Percentiles rank a stretch among this genome's conserved stretches.
Conservation (phyloP, 2,113 vertebrate species). For the Syrrhaptes paradoxus region DNA sequence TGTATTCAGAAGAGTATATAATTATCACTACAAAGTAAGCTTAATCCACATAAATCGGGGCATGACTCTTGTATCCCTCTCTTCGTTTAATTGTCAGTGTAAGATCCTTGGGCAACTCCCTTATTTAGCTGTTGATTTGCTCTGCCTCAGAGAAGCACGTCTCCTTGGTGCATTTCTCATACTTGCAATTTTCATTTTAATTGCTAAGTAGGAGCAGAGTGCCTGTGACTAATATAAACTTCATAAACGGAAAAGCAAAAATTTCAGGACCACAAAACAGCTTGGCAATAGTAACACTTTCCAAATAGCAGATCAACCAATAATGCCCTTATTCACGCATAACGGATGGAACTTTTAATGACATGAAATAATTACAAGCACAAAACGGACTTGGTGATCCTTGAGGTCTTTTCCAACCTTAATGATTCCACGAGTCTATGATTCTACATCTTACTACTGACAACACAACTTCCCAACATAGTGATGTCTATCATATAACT, state of each 20-base stretch:
- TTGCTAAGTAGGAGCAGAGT: slow-evolving; percentile 25
- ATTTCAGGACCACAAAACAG: background rate
- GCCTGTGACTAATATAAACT: background rate
- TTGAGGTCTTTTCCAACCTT: too few relatives aligned
- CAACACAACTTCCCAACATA: background rate
- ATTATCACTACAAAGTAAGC: slow-evolving; percentile 65
- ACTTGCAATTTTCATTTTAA: slow-evolving; percentile 40
- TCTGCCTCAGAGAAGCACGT: background rate
- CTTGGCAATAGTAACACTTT: background rate
- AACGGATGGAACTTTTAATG: background rate
- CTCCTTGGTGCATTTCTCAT: background rate
- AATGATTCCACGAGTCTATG: too few relatives aligned
- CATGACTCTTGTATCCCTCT: slow-evolving; percentile 36
- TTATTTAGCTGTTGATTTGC: slow-evolving; percentile 49
- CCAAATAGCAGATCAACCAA: background rate
- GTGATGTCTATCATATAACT: background rate
- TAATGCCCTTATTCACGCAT: background rate
- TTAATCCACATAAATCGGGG: slow-evolving; percentile 56
- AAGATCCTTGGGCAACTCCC: slow-evolving; percentile 33
- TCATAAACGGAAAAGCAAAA: background rate
- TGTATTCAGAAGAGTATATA: slow-evolving; percentile 43
- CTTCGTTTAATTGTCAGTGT: slow-evolving; percentile 35
- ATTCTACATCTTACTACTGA: background rate
- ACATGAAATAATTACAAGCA: background rate
- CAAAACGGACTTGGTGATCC: background rate